Conservation (phyloP, 2,888 invertebrate species). For the Sarcophaga carnaria region DNA sequence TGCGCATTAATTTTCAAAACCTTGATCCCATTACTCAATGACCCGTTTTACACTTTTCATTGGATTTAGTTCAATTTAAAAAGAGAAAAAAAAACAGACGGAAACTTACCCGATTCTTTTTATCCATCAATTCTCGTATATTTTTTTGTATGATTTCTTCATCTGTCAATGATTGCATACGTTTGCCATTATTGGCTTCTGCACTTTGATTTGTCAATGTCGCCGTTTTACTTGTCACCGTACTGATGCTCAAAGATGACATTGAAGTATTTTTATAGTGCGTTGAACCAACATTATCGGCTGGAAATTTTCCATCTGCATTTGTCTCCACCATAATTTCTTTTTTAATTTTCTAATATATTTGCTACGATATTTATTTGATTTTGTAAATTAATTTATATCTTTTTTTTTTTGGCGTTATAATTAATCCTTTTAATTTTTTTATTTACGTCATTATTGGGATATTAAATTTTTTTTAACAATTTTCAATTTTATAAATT, state of each 20-base stretch:
- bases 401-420: slow-evolving; percentile 24
- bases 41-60: neutral
- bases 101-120: slow-evolving; percentile 77
- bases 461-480: neutral
- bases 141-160: slow-evolving; percentile 78
- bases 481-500: slow-evolving; percentile 13
- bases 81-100: neutral
- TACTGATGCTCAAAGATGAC: slow-evolving; percentile 35
- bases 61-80: neutral
- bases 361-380: neutral
- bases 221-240: slow-evolving; percentile 34
- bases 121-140: slow-evolving; percentile 77
- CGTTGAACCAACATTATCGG: slow-evolving; percentile 29
- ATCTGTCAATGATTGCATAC: slow-evolving; percentile 75
- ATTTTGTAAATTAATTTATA: neutral
- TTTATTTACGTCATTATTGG: neutral
- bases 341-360: slow-evolving; percentile 1
- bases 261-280: slow-evolving; percentile 58
- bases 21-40: slow-evolving; percentile 15
- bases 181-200: slow-evolving; percentile 66
- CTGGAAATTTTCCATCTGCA: slow-evolving; percentile 30
- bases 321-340: slow-evolving; percentile 38
- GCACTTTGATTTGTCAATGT: slow-evolving; percentile 26
- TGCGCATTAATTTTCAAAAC: slow-evolving; percentile 17
- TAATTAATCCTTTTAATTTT: neutral